Evolutionary conservation across 2,888 invertebrate species (phyloP), one percentile per base, ranked within the genome.

Genomic region (Galerucella nymphaeae): DNA sequence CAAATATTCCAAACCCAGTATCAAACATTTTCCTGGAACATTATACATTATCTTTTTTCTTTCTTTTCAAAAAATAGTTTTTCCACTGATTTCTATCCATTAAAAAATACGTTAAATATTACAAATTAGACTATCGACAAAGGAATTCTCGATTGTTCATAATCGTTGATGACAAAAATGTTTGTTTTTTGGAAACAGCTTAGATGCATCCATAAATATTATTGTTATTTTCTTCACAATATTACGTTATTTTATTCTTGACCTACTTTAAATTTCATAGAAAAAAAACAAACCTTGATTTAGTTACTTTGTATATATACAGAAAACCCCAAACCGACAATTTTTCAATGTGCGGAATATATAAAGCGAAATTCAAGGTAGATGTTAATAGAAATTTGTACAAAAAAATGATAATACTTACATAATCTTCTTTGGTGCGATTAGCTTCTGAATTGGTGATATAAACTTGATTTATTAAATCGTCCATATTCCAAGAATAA

Each of bases 271-370:
- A 41, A 41, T 42, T 62, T 18, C 61, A 13, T 18, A 9, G 61
- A 62, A 62, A 62, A 42, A 38, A 16, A n/a, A 30, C 23, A n/a
- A 23, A 11, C 58, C 58, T 58, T 58, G 58, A 30, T 58, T 57
- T 57, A 57, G 23, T 23, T 23, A 14, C 8, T 38, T 38, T 14
- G 14, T n/a, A 14, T 18, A 16, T 53, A 53, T 53, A 58, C 58
- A 58, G 30, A 58, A 58, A 58, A 30, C 30, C 30, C 23, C 8
- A 58, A 58, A 58, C 30, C 58, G 30, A 30, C 58, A 30, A 58
- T 58, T 53, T 53, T 53, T 53, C 53, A 18, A 53, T 53, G 53
- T 18, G 53, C 16, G 23, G 58, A 58, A 58, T 58, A 58, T 58
- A 23, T 2, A 58, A 30, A 30, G 14, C 16, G 5, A 58, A 57